Evolutionary conservation across 2,888 invertebrate genomes (phyloP).

Genomic region (Plebejus melissa): DNA sequence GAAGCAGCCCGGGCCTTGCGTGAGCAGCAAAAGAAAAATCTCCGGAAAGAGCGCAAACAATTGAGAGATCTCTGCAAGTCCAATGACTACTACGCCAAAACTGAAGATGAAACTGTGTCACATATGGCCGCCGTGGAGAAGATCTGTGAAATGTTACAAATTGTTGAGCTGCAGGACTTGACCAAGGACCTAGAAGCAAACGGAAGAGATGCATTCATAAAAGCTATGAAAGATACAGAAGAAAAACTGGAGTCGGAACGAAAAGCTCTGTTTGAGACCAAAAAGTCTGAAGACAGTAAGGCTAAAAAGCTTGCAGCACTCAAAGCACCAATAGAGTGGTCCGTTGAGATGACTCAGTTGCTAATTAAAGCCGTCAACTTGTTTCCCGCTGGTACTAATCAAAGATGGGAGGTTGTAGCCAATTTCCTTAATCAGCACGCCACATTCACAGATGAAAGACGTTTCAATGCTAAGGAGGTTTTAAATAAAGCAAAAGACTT

Average conservation of each 20-base stretch:
- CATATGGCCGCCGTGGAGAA: conserved; percentile 96
- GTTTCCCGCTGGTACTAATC: conserved; percentile 96
- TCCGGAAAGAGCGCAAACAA: conserved; percentile 92
- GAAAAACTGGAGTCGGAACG: conserved; percentile 88
- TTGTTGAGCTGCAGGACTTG: conserved; percentile 85
- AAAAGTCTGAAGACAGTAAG: conserved; percentile 66
- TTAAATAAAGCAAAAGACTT: conserved; percentile 96
- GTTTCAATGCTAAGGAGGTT: conserved; percentile 93
- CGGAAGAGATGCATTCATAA: conserved; percentile 83
- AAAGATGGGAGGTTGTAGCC: conserved; percentile 96
- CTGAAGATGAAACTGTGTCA: conserved; percentile 85
- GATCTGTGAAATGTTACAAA: conserved; percentile 89
- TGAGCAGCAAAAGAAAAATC: conserved; percentile 89
- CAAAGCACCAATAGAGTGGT: conserved; percentile 85
- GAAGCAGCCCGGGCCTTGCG: conserved; percentile 91
- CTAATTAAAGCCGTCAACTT: conserved; percentile 98
- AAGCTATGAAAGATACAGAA: conserved; percentile 85
- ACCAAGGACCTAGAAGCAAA: conserved; percentile 83
- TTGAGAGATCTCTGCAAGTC: conserved; percentile 89
- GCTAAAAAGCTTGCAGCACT: conserved; percentile 64
- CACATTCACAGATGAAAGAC: conserved; percentile 76
- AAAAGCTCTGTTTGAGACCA: conserved; percentile 77
- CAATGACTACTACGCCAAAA: conserved; percentile 87
- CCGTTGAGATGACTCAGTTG: conserved; percentile 89
- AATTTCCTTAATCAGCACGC: conserved; percentile 96